These are phyloP conservation scores for Halichoeres trimaculatus DNA, from an alignment of 2,113 vertebrate species.

Conservation along the genomic window DNA sequence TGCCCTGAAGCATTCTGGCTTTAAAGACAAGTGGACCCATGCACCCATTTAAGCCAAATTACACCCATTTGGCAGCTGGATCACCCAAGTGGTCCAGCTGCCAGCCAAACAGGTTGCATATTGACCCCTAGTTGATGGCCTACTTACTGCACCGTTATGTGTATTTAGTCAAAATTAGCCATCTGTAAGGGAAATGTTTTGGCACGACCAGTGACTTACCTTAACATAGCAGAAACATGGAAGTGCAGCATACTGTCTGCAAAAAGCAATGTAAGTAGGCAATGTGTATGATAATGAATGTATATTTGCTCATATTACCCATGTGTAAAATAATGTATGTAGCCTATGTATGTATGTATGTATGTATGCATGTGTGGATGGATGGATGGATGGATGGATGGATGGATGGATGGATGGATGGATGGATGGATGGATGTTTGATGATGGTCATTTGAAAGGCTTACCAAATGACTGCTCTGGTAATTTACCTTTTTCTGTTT, in stretches of 20 bases:
- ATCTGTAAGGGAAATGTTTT: background rate
- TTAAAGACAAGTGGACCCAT: background rate
- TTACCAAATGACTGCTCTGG: too few relatives aligned
- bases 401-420: too few relatives aligned
- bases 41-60: background rate
- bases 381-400: too few relatives aligned
- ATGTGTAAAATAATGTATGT: too few relatives aligned
- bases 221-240: background rate
- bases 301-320: too few relatives aligned
- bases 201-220: background rate
- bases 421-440: too few relatives aligned
- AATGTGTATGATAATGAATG: too few relatives aligned
- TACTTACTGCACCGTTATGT: background rate
- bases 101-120: conserved; percentile 9
- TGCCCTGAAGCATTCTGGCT: background rate
- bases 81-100: background rate
- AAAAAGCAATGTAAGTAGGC: background rate
- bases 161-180: conserved; percentile 7
- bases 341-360: too few relatives aligned
- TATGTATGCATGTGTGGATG: too few relatives aligned
- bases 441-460: too few relatives aligned
- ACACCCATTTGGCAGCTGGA: background rate
- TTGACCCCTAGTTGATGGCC: conserved; percentile 15
- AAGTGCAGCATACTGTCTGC: background rate
- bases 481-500: too few relatives aligned